Percentiles rank a stretch among this genome's conserved stretches.
Evolutionary conservation across 1,140 invertebrate genomes (phyloP).

Genomic region (Pygmarrhopalites habei): DNA sequence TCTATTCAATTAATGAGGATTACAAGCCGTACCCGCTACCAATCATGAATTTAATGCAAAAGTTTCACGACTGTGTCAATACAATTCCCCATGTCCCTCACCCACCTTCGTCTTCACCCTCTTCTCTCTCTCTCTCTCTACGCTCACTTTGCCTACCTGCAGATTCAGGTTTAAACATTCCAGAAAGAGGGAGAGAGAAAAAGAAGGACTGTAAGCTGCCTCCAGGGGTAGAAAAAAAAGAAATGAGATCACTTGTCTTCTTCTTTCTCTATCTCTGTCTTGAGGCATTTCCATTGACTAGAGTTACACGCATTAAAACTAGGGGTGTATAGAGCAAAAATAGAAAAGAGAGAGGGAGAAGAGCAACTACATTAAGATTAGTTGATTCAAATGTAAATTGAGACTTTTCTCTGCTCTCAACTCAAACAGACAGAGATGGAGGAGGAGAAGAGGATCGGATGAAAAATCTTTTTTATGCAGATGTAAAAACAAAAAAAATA

Average conservation of each 20-base stretch:
- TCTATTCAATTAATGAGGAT: constrained; percentile 16
- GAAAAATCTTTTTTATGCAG: too few species aligned
- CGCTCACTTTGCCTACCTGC: background rate
- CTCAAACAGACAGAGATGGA: too few species aligned
- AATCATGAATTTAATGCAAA: constrained; percentile 18
- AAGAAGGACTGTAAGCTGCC: too few species aligned
- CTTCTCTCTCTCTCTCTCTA: background rate
- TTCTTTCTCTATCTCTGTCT: background rate
- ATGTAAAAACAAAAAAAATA: too few species aligned
- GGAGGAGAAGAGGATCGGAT: too few species aligned
- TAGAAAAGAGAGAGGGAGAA: too few species aligned
- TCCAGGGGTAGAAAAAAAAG: too few species aligned
- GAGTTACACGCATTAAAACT: too few species aligned
- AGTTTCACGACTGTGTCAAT: constrained; percentile 14
- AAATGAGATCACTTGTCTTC: background rate
- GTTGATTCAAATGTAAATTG: background rate
- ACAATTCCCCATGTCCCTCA: background rate
- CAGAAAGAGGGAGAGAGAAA: background rate
- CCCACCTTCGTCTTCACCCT: background rate
- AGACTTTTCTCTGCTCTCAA: too few species aligned
- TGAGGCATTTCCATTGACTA: background rate
- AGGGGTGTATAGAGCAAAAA: too few species aligned
- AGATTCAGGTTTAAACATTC: background rate
- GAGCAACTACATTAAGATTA: too few species aligned
- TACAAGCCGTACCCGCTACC: constrained; percentile 10